These are phyloP conservation scores for Arrhopalites spinosus DNA, from an alignment of 2,888 invertebrate genomes.

Conservation along the genomic window DNA sequence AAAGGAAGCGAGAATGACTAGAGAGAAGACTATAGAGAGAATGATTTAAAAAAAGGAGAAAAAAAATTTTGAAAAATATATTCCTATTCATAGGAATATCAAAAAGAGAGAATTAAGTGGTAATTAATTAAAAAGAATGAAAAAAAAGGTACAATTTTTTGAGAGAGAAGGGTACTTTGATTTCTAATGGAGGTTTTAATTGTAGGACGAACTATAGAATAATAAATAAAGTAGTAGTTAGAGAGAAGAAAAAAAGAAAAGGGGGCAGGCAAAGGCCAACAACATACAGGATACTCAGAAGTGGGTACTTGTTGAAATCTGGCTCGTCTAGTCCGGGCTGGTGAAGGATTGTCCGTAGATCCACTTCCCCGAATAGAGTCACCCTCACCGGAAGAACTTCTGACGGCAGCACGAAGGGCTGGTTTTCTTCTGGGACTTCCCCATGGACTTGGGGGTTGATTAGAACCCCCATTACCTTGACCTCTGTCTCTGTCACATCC, in stretches of 20 bases:
- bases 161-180: too few relatives aligned
- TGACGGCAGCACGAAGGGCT: conserved; percentile 46
- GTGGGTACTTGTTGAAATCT: conserved; percentile 64
- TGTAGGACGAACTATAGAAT: not conserved
- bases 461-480: conserved; percentile 55
- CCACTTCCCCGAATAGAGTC: conserved; percentile 32
- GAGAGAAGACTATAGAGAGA: not conserved
- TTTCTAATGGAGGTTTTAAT: too few relatives aligned
- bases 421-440: conserved; percentile 57
- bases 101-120: too few relatives aligned
- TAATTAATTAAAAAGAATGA: not conserved
- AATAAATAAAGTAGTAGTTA: not conserved
- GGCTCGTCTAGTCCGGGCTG: conserved; percentile 55
- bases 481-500: conserved; percentile 62
- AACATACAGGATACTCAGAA: conserved; percentile 41
- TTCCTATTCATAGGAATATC: too few relatives aligned
- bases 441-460: conserved; percentile 58
- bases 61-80: too few relatives aligned
- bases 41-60: too few relatives aligned
- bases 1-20: not conserved
- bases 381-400: conserved; percentile 43
- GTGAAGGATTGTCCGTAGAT: conserved; percentile 36
- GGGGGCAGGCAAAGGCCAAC: conserved; percentile 13
- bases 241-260: not conserved
- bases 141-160: not conserved